Evolutionary conservation across 2,888 invertebrate genomes (phyloP), one percentile per base, ranked within the genome.

Genomic region (Tachystola acroxantha): DNA sequence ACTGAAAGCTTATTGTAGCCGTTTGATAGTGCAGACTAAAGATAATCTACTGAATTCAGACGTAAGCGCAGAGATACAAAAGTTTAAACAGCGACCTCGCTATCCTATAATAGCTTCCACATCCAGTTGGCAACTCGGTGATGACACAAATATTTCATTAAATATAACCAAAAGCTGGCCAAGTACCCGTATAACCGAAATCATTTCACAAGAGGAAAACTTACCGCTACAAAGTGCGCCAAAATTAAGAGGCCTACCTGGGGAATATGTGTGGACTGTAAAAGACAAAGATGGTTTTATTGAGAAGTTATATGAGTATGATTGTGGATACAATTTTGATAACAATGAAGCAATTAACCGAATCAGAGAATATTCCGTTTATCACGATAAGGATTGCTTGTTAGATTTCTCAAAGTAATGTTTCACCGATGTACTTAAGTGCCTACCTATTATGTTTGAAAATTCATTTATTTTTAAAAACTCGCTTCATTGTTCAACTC

Each of bases 271-370:
- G 26, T 82, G 78, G 78, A 79, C 84, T 1, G 65, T 82, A 0
- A 82, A 84, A 61, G 79, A 84, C 44, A 77, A 75, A 54, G 57
- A 80, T 41, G 85, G 85, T 10, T 55, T 81, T 2, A 81, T 84
- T 42, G 72, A 84, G 54, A 84, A 77, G 45, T 50, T 85, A 14
- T 85, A 79, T 39, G 82, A 82, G 59, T 82, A 68, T 40, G 69
- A 77, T 42, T 72, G 47, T 28, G 68, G 62, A 25, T 54, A 66
- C 9, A 66, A 69, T 36, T 66, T 64, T 19, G 67, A 79, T 41
- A 70, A 64, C 34, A 69, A 75, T n/a, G 82, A 80, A 19, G 71
- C 64, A 0, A 63, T 82, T 9, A 57, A 64, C 48, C 68, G 76
- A 47, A 81, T 85, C 33, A 61, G 82, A 45, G 64, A 84, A 42